Evolutionary conservation across 2,797 vertebrate genomes (phyloP).

Genomic region (Nyctalus aviator): DNA sequence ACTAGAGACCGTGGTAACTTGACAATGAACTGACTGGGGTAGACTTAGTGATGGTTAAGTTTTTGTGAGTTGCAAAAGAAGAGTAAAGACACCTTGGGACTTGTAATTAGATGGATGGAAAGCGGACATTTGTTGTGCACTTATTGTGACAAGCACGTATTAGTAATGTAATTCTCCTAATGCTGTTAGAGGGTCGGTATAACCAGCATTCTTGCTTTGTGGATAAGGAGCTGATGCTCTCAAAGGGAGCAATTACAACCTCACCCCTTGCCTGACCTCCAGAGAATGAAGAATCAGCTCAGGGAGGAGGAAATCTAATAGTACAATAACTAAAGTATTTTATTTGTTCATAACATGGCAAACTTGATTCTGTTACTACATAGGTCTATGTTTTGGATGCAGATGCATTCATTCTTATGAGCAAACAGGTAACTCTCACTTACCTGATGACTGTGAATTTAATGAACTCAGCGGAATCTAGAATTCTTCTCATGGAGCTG

Average conservation of each 20-base stretch:
- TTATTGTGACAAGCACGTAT: not conserved
- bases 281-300: not conserved
- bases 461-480: conserved; percentile 89
- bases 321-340: not conserved
- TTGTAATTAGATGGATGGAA: too few species aligned
- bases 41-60: not conserved
- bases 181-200: too few species aligned
- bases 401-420: not conserved
- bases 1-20: not conserved
- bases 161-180: not conserved
- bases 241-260: not conserved
- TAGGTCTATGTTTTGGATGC: not conserved
- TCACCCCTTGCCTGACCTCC: not conserved
- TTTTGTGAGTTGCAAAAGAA: not conserved
- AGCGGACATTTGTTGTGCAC: not conserved
- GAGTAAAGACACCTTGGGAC: not conserved
- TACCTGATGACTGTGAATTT: conserved; percentile 90
- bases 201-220: not conserved
- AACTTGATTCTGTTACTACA: too few species aligned
- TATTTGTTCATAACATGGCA: not conserved
- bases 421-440: conserved; percentile 6
- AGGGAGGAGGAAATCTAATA: not conserved
- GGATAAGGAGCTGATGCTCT: not conserved
- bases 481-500: conserved; percentile 89
- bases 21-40: not conserved